phyloP scores from a whole-genome alignment of 1,140 invertebrate species.

The Anoplolepis gracilipes region DNA sequence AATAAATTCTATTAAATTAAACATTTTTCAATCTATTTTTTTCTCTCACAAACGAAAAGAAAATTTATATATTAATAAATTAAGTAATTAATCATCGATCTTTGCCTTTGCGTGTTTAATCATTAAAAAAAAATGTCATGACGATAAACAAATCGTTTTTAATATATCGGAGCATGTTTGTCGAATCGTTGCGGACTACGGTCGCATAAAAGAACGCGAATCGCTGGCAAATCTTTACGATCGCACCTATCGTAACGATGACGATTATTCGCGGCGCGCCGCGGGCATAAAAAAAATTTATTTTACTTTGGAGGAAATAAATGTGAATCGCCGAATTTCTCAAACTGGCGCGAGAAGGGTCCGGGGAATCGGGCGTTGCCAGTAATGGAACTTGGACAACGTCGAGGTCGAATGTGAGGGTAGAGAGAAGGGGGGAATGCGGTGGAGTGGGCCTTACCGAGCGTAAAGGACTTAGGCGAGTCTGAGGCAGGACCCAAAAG shows the following conservation, averaged over 20 bases:
- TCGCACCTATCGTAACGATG: slow-evolving; percentile 60
- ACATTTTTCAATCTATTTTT: not conserved
- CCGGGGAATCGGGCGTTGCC: slow-evolving; percentile 64
- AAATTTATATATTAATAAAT: not conserved
- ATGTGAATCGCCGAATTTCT: slow-evolving; percentile 68
- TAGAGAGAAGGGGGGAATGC: not conserved
- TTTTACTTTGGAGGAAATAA: slow-evolving; percentile 38
- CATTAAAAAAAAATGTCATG: not conserved
- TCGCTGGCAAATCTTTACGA: slow-evolving; percentile 59
- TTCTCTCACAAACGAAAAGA: not conserved
- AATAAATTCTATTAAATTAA: not conserved
- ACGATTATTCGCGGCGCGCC: slow-evolving; percentile 34
- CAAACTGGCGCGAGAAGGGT: slow-evolving; percentile 16
- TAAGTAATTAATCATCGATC: not conserved
- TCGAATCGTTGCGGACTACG: slow-evolving; percentile 5
- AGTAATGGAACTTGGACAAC: slow-evolving; percentile 73
- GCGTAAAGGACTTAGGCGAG: slow-evolving; percentile 68
- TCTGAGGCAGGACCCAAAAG: slow-evolving; percentile 67
- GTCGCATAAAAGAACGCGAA: slow-evolving; percentile 49
- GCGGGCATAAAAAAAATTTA: slow-evolving; percentile 55
- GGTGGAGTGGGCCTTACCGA: slow-evolving; percentile 51
- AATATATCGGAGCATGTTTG: not conserved
- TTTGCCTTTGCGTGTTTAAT: not conserved
- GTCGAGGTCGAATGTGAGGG: slow-evolving; percentile 46
- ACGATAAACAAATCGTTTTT: not conserved